Conservation (phyloP, 30 jellyfish, hydroid and myxozoan genomes). For the Cassiopea andromeda region DNA sequence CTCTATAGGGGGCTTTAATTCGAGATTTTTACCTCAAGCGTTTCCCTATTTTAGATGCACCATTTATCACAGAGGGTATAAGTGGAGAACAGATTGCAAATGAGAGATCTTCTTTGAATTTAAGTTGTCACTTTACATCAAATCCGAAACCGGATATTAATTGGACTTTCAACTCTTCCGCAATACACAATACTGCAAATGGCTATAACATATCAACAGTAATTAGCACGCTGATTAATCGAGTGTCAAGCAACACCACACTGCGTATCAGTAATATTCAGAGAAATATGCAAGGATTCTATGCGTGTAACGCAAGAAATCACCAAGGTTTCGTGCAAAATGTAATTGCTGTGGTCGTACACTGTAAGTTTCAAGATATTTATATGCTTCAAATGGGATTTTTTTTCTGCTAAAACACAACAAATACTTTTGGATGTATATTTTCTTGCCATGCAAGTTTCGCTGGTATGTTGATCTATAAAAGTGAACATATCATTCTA, state of each 20-base stretch:
- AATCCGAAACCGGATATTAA: conserved; percentile 3
- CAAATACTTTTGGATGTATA: too few relatives aligned
- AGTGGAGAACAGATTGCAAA: neutral
- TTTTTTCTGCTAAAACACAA: too few relatives aligned
- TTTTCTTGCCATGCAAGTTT: too few relatives aligned
- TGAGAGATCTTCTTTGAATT: conserved; percentile 5
- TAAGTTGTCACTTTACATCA: conserved; percentile 21
- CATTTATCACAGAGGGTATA: neutral
- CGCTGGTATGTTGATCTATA: too few relatives aligned
- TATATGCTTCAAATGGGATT: too few relatives aligned
- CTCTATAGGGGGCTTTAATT: too few relatives aligned
- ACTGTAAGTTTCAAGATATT: conserved; percentile 31
- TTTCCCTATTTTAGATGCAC: conserved; percentile 18
- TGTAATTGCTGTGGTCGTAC: conserved; percentile 11
- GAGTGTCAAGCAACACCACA: conserved; percentile 43
- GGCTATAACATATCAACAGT: neutral
- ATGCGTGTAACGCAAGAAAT: conserved; percentile 51
- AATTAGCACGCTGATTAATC: conserved; percentile 26
- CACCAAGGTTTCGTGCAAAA: conserved; percentile 30
- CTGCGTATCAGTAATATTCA: neutral
- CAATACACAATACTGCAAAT: neutral
- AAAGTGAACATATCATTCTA: too few relatives aligned
- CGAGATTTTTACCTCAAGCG: too few relatives aligned
- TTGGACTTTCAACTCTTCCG: conserved; percentile 45
- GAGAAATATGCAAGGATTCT: conserved; percentile 41